Evolutionary conservation across 2,113 vertebrate genomes (phyloP), one percentile per base, ranked within the genome.

Genomic region (Gobius niger): DNA sequence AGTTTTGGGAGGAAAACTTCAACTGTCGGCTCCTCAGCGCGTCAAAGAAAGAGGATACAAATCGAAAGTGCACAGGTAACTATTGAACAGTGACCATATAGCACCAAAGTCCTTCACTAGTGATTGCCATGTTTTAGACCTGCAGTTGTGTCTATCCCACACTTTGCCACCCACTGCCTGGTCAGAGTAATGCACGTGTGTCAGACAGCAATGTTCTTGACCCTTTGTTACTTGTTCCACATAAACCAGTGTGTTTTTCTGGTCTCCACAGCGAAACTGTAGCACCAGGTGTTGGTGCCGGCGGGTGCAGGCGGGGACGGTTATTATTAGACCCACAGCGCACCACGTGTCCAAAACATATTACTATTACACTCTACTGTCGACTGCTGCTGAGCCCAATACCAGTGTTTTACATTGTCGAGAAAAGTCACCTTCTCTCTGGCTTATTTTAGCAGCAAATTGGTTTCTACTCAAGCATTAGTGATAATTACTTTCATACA

Each of bases 1-100:
- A 92, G 77, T 92, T 91, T 62, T 92, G 91, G 91, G 91, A 92
- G 69, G 91, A 92, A 68, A 92, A 92, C 85, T 92, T 92, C 74
- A 82, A 92, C 89, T 92, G 91, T 77, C 75, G 89, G 65, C 85
- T 92, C 40, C 85, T 92, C 73, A 90, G 91, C 41, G 76, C 88
- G 57, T 89, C 91, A 11, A 91, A 92, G 79, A 89, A 83, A 76
- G 90, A 92, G 67, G 91, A 92, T 34, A 87, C 84, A 14, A 92
- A 88, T 57, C 87, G 91, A 3, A 92, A 92, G 70, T 92, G 91
- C 81, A 92, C 91, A 89, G 91, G 90, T 92, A 87, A 16, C 60
- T 0, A 24, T 24, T 40, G 34, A 14, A 57, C 18, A 54, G 9
- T 19, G 34, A 11, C 10, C n/a, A n/a, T 16, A 9, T 56, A 56